Evolutionary conservation across 2,888 invertebrate species (phyloP).

Genomic region (Acrocyrtus sp.): DNA sequence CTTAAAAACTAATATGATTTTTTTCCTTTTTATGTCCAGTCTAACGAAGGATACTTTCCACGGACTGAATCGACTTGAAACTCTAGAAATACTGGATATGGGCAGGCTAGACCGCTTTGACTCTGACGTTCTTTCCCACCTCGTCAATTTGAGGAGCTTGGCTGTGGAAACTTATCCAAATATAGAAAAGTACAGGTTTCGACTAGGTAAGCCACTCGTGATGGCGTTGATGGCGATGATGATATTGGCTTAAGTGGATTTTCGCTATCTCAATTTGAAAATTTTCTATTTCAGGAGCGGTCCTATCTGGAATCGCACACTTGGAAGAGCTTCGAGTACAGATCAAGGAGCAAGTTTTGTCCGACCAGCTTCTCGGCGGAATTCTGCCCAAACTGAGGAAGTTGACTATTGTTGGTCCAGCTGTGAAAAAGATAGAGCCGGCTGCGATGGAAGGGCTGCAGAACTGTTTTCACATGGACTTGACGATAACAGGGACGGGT

Average conservation of each 20-base stretch:
- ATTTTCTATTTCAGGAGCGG: slow-evolving; percentile 65
- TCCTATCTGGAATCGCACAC: slow-evolving; percentile 78
- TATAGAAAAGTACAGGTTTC: slow-evolving; percentile 74
- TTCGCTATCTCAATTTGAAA: background rate
- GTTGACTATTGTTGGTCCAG: slow-evolving; percentile 81
- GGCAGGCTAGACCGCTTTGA: slow-evolving; percentile 79
- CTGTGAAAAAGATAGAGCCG: slow-evolving; percentile 78
- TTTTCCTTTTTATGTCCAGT: slow-evolving; percentile 69
- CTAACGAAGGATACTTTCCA: slow-evolving; percentile 78
- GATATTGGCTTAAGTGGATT: background rate
- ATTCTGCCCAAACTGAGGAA: slow-evolving; percentile 83
- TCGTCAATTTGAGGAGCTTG: slow-evolving; percentile 77
- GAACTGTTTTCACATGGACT: slow-evolving; percentile 78
- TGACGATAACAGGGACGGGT: slow-evolving; percentile 81
- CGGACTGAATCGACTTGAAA: slow-evolving; percentile 77
- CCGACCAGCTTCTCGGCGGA: slow-evolving; percentile 79
- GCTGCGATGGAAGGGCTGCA: slow-evolving; percentile 81
- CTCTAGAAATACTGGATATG: slow-evolving; percentile 79
- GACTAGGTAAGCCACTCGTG: slow-evolving; percentile 74
- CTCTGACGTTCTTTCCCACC: slow-evolving; percentile 77
- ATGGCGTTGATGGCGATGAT: too few species aligned
- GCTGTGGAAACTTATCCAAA: slow-evolving; percentile 80
- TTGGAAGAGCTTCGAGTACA: slow-evolving; percentile 80
- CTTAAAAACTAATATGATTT: too few species aligned
- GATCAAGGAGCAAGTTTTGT: slow-evolving; percentile 78